Base-by-base conservation (phyloP, 1,140 invertebrate genomes). In the Nilaparvata lugens region DNA sequence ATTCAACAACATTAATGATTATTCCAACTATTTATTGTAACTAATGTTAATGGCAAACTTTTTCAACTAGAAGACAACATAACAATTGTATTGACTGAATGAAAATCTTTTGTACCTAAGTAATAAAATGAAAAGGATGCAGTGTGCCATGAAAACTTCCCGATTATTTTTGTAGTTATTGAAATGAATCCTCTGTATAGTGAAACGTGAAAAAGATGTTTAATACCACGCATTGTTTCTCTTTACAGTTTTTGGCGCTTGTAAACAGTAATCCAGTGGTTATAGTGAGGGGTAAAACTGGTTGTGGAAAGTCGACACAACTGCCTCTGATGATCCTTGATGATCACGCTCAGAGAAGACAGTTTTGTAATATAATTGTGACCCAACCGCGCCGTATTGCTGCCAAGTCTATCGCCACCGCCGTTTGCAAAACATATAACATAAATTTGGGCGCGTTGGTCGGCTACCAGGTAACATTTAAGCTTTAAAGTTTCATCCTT, bases 261-360 rank as follows among this genome's bases (percentile, higher is more conserved):
- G 79, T 94, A 14, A 70, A 79, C 31, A 76, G 79, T 1, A 82
- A 89, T 74, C 76, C 82, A 67, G 81, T 89, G 3, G 74, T 89
- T 1, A 82, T 98, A 13, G 87, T 98, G 62, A 86, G 93, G 73
- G 95, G 95, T 21, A 86, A 86, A 58, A 96, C 93, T 3, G 93
- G 93, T 4, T 82, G 79, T 71, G 83, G 82, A 9, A 84, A 86
- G 74, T 89, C 89, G 2, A 94, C 90, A 0, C 89, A 92, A 78
- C 83, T 93, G 2, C 90, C 91, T 0, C 92, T 95, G 70, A 92
- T 88, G 76, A 88, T 97, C 63, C 72, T 96, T 23, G 87, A 96
- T 72, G 75, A 84, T 60, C 83, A 81, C 70, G 78, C 74, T 53
- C 72, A 78, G 11, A 76, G 78, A 14, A 78, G 76, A 18, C 72